Evolutionary conservation across 2,113 vertebrate species (phyloP), one percentile per base, ranked within the genome.

Genomic region (Alligator sinensis): DNA sequence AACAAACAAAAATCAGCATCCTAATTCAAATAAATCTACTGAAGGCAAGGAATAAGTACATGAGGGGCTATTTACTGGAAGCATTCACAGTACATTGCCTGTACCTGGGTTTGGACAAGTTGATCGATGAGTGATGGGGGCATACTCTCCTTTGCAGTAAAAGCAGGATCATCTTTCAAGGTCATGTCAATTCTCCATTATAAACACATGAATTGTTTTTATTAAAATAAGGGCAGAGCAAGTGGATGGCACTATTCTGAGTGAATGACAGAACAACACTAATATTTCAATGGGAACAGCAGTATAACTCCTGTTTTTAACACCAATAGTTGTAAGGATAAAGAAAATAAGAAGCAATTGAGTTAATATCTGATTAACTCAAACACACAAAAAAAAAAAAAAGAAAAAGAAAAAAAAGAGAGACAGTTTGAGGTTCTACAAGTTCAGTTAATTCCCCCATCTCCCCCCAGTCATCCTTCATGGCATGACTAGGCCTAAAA

Each of bases 361-460:
- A 27, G 24, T 79, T 10, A 80, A 87, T 86, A 89, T 14, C 60
- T 11, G 30, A 72, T 72, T 72, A 91, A 84, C 11, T 91, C 64
- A 82, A 4, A 55, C 6, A 58, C 63, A 59, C 19, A 3, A 82
- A 2, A 74, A 9, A 86, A 87, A 61, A 5, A 2, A 75, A 95
- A 96, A 86, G 22, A 89, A 75, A 82, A 2, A 74, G 9, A 86
- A 87, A 61, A 5, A 75, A 95, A 96, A 86, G 22, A 89, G 70
- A 21, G 22, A 17, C 38, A 72, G 34, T 72, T 72, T 30, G 30
- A 68, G 64, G 16, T 68, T 30, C 64, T 30, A 68, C n/a, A 68
- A 28, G 68, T 34, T 72, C 68, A 72, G 34, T 72, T 72, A 72
- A 12, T 21, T 72, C 38, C 34, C 22, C 34, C 19, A 72, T 12